Percentiles rank a stretch among this genome's conserved stretches.
Evolutionary conservation across 2,888 invertebrate genomes (phyloP).

Genomic region (Ophion ventricosus): DNA sequence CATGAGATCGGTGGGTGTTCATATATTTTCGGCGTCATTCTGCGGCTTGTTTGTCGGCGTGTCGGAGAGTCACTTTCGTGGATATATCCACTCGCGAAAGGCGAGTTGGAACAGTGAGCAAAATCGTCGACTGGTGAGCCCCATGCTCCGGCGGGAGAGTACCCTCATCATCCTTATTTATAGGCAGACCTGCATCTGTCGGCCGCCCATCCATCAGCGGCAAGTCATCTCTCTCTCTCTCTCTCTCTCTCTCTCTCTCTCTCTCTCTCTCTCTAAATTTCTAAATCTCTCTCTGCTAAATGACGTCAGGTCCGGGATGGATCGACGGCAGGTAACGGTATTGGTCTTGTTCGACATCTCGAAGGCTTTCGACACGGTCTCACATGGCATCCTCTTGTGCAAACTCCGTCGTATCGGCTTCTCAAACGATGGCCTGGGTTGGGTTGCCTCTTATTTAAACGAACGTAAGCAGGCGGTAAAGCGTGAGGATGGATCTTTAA

Average conservation of each 20-base stretch:
- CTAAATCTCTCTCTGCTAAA: too few relatives aligned
- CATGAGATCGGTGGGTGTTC: not conserved
- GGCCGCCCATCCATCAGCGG: slow-evolving; percentile 58
- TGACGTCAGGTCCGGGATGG: too few relatives aligned
- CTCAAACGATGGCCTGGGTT: too few relatives aligned
- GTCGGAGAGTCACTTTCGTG: slow-evolving; percentile 2
- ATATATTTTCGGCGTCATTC: not conserved
- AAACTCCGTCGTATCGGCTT: too few relatives aligned
- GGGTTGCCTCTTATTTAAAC: too few relatives aligned
- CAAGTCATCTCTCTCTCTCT: slow-evolving; percentile 3
- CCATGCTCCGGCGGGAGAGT: not conserved
- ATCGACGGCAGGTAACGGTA: too few relatives aligned
- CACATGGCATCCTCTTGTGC: too few relatives aligned
- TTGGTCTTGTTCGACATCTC: too few relatives aligned
- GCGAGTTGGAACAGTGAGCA: not conserved
- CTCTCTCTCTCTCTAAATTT: too few relatives aligned
- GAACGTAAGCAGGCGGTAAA: too few relatives aligned
- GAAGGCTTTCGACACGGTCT: too few relatives aligned
- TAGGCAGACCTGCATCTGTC: slow-evolving; percentile 66
- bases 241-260: not conserved
- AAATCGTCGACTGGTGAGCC: slow-evolving; percentile 30
- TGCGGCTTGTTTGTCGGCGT: not conserved
- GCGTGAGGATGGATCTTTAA: too few relatives aligned
- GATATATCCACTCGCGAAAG: slow-evolving; percentile 9
- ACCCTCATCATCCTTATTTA: slow-evolving; percentile 67